These are phyloP conservation scores for Eurytoma californica DNA, from an alignment of 2,888 invertebrate genomes.

Conservation along the genomic window DNA sequence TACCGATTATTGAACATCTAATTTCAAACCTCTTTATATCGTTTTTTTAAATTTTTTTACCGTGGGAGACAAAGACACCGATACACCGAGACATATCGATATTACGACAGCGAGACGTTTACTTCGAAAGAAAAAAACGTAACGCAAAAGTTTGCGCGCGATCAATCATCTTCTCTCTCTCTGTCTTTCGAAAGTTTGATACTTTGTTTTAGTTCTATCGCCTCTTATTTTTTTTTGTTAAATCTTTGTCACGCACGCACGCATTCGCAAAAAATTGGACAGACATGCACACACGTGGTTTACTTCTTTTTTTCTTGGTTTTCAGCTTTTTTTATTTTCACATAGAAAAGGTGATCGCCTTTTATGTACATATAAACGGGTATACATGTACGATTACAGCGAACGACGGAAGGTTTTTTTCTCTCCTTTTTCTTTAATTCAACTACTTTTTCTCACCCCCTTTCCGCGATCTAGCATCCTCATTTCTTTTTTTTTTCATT, in stretches of 20 bases:
- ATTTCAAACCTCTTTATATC: constrained; percentile 13
- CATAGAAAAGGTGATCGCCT: constrained; percentile 55
- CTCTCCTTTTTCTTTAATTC: constrained; percentile 27
- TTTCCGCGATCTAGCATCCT: constrained; percentile 21
- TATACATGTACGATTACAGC: constrained; percentile 57
- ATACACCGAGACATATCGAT: constrained; percentile 62
- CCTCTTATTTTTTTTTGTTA: constrained; percentile 18
- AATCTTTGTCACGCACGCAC: constrained; percentile 39
- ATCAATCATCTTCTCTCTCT: constrained; percentile 23
- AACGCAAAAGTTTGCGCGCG: constrained; percentile 28
- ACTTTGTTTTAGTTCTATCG: constrained; percentile 9
- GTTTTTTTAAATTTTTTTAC: constrained; percentile 14
- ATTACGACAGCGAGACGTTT: constrained; percentile 53
- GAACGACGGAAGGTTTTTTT: constrained; percentile 50
- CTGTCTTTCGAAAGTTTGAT: constrained; percentile 28
- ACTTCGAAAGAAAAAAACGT: constrained; percentile 37
- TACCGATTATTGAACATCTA: background rate
- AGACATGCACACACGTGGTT: constrained; percentile 51
- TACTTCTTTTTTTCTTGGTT: constrained; percentile 32
- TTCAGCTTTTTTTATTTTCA: constrained; percentile 40
- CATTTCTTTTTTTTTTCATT: background rate
- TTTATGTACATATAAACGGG: constrained; percentile 57
- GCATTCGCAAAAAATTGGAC: constrained; percentile 50
- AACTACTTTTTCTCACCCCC: constrained; percentile 27
- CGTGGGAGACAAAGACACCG: constrained; percentile 61